A percentile compares a stretch with the other conserved stretches of the same genome.
These are phyloP conservation scores for Pandemis corylana DNA, from an alignment of 2,888 invertebrate species.

Conservation along the genomic window DNA sequence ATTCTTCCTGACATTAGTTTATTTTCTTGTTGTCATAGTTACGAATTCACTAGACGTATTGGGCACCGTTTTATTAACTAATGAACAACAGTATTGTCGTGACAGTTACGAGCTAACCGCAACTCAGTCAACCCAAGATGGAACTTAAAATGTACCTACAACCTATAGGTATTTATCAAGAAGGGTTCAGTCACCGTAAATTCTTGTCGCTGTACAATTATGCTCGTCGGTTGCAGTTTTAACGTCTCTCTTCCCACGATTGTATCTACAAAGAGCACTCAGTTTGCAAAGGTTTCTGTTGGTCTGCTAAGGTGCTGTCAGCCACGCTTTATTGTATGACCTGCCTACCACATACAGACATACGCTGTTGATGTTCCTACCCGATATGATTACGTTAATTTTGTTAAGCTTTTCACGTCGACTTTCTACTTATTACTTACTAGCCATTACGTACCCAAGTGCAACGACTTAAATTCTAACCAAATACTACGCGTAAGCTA, in stretches of 20 bases:
- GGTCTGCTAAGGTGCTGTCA: constrained; percentile 57
- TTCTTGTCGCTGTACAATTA: constrained; percentile 2
- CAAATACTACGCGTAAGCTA: not conserved
- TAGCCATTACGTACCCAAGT: not conserved
- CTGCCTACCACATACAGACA: constrained; percentile 45
- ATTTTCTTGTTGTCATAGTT: too few relatives aligned
- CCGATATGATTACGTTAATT: constrained; percentile 16
- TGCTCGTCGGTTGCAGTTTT: constrained; percentile 54
- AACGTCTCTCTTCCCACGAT: constrained; percentile 78
- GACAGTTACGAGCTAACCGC: not conserved
- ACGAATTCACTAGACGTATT: not conserved
- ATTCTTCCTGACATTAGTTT: too few relatives aligned
- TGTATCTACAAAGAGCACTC: constrained; percentile 66
- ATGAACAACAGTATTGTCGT: not conserved
- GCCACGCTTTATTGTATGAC: constrained; percentile 50
- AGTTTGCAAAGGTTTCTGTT: constrained; percentile 70
- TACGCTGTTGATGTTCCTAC: not conserved
- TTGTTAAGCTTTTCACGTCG: constrained; percentile 8
- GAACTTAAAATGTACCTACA: not conserved
- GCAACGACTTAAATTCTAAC: not conserved
- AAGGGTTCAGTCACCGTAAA: not conserved
- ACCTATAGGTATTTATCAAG: not conserved
- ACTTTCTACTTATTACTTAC: not conserved
- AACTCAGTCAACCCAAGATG: not conserved
- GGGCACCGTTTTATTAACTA: not conserved